Base-by-base conservation (phyloP, 2,888 invertebrate species). In the Panzeria rudis region DNA sequence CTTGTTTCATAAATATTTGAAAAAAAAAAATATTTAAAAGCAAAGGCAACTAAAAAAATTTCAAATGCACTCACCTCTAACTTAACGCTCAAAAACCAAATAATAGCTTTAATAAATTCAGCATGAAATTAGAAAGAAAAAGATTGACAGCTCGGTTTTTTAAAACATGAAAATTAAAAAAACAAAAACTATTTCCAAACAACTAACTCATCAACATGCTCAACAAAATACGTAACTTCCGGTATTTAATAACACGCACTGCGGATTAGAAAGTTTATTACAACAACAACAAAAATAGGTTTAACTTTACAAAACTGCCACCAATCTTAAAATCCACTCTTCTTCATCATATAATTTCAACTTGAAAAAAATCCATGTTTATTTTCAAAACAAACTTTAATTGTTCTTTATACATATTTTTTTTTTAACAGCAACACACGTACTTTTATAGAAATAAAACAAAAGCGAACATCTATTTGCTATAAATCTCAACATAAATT, bases 401-500 rank as follows among this genome's bases (percentile, higher is more conserved):
- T 85, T 81, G 61, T 77, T 50, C 9, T n/a, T 5, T 29, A 9
- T 17, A 15, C 15, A 32, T 1, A 9, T 11, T 20, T 72, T 61
- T 80, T 76, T 66, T 81, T 17, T 73, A 78, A 77, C 38, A 80
- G 20, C 20, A 50, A 68, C 11, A 64, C 29, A 32, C 50, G 41
- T 47, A n/a, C 59, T 17, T 20, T 1, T 41, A 5, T 59, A 52
- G n/a, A 11, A 75, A 50, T 54, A 23, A 54, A 54, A 62, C 23
- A 25, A 59, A 66, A 75, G 54, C 54, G 35, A 73, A 73, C 64
- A 73, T 32, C 77, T 75, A 85, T 78, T 73, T 77, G 56, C 68
- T 52, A 54, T 72, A 81, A 85, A 85, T 78, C 81, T 82, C 54
- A 47, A 13, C 69, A 85, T 78, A 78, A 85, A 85, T 85, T 75